Evolutionary conservation across 2,113 vertebrate genomes (phyloP).

Genomic region (Hydrolagus affinis): DNA sequence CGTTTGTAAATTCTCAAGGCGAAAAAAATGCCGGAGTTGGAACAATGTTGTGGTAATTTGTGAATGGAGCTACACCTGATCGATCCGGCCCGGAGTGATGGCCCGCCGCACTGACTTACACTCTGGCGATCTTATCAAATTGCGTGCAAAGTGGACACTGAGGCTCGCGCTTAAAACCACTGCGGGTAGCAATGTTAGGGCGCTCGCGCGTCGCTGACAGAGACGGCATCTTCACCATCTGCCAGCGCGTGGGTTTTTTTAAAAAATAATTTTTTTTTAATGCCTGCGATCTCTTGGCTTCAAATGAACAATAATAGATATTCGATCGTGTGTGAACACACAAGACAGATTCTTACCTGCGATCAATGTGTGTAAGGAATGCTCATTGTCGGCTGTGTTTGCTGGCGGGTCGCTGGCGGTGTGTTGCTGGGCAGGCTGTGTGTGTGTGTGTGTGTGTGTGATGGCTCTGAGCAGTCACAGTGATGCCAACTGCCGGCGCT

Average conservation of each 20-base stretch:
- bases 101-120: neutral
- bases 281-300: neutral
- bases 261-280: neutral
- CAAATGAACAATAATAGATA: neutral
- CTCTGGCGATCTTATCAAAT: conserved; percentile 20
- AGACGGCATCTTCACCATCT: neutral
- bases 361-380: neutral
- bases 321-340: neutral
- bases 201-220: neutral
- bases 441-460: conserved; percentile 71
- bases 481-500: conserved; percentile 96
- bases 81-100: neutral
- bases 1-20: neutral
- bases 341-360: neutral
- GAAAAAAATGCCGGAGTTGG: neutral
- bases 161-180: neutral
- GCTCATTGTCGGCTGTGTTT: conserved; percentile 26
- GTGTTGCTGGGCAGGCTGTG: conserved; percentile 36
- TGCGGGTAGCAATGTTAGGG: neutral
- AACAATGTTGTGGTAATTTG: conserved; percentile 1
- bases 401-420: neutral
- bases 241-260: too few relatives aligned
- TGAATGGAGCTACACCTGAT: neutral
- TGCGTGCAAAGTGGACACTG: neutral
- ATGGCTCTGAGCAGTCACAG: conserved; percentile 95